phyloP scores from a whole-genome alignment of 2,888 invertebrate species.

The Drosophila affinis region DNA sequence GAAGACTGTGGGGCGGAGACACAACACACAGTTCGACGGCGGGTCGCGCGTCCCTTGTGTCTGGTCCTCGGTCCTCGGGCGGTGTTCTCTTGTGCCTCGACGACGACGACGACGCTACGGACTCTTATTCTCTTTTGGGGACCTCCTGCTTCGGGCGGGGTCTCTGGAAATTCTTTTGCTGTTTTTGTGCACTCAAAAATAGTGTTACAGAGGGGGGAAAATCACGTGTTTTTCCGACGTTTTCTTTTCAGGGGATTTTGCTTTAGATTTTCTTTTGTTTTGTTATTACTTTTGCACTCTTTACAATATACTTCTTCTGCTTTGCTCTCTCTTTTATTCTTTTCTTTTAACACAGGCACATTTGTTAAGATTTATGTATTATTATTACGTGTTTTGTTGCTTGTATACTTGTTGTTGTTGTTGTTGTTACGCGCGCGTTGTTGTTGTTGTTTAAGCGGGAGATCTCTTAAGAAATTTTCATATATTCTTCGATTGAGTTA shows the following conservation, averaged over 20 bases:
- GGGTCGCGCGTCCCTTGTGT: constrained; percentile 66
- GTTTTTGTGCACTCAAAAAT: background rate
- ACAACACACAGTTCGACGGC: constrained; percentile 71
- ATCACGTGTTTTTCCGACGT: constrained; percentile 18
- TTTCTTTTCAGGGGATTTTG: constrained; percentile 15
- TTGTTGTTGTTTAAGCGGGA: constrained; percentile 59
- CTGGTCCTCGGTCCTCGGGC: constrained; percentile 2
- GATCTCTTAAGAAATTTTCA: constrained; percentile 57
- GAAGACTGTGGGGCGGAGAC: constrained; percentile 71
- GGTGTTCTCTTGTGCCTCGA: too few relatives aligned
- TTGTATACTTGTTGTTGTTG: constrained; percentile 68
- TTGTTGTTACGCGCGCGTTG: constrained; percentile 68
- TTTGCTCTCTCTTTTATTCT: constrained; percentile 30
- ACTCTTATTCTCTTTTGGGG: constrained; percentile 14
- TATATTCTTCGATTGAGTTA: constrained; percentile 27
- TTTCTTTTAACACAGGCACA: constrained; percentile 78
- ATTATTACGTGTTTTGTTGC: constrained; percentile 52
- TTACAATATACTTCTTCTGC: constrained; percentile 28
- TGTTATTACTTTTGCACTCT: constrained; percentile 52
- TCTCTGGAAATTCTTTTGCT: constrained; percentile 16
- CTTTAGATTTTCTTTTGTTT: constrained; percentile 21
- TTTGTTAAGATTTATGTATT: constrained; percentile 73
- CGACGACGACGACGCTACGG: background rate
- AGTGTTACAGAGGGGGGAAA: background rate
- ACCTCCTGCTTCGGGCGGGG: constrained; percentile 52